Evolutionary conservation across 2,888 invertebrate genomes (phyloP).

Genomic region (Drosophila paranaensis): DNA sequence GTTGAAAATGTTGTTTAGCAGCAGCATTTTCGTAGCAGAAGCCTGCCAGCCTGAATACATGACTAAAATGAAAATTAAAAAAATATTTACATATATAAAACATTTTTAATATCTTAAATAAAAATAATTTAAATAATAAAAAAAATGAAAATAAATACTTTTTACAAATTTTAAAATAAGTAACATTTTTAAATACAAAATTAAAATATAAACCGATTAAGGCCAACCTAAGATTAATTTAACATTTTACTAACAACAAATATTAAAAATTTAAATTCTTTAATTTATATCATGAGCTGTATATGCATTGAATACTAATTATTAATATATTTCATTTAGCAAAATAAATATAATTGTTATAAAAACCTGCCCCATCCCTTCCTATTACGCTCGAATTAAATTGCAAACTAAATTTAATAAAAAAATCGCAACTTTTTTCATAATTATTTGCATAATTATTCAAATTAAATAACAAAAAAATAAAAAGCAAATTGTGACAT

Average conservation of each 20-base stretch:
- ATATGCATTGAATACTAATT: conserved; percentile 3
- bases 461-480: conserved; percentile 1
- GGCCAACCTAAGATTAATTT: neutral
- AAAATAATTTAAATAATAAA: neutral
- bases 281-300: neutral
- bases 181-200: neutral
- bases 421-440: conserved; percentile 1
- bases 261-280: neutral
- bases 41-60: too few relatives aligned
- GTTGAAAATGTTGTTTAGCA: conserved; percentile 26
- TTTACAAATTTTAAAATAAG: neutral
- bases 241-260: neutral
- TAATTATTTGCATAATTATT: neutral
- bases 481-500: neutral
- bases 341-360: neutral
- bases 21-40: neutral
- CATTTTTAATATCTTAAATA: neutral
- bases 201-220: neutral
- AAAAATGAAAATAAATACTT: neutral
- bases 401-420: neutral
- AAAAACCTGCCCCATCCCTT: neutral
- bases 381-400: neutral
- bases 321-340: neutral
- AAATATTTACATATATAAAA: too few relatives aligned
- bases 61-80: too few relatives aligned